Evolutionary conservation across 2,113 vertebrate genomes (phyloP), one percentile per base, ranked within the genome.

Genomic region (Poeciliopsis prolifica): DNA sequence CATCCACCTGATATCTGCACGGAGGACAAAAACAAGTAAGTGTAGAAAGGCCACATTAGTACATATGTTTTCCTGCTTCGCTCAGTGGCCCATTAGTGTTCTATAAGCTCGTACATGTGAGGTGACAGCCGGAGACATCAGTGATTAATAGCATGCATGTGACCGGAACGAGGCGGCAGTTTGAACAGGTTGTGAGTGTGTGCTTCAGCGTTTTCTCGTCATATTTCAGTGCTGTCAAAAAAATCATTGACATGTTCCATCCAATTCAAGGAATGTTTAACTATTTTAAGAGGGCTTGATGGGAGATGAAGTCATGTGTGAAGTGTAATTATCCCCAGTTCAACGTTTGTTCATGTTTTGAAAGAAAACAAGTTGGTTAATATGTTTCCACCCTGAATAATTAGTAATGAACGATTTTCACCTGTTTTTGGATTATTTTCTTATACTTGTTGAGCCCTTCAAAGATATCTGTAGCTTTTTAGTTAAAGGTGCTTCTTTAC

Each of bases 181-280:
- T 82, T 69, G 76, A 78, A 84, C 85, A 86, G 74, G 81, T 76
- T 80, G 85, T 24, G 75, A 13, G 65, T 77, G 12, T 14, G 69
- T 85, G 83, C 68, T 84, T 72, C 79, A 89, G 75, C 78, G 75
- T 91, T 58, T 77, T 74, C 80, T 78, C 9, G 14, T 79, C 65
- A 75, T 87, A 76, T 88, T 90, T 83, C 84, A 80, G 73, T 1
- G 14, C 70, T 81, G 83, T 85, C 84, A 48, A 78, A 79, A 86
- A 89, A 91, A 92, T 91, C 87, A 93, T 91, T 92, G 84, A 90
- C 86, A 81, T 68, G 81, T 80, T 88, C 83, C 72, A 71, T 88
- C 84, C 75, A 76, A 78, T 79, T 80, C 83, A 84, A 88, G 73
- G 81, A 93, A 94, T 93, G 87, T 92, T 94, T 94, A 94, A 94